phyloP scores from a whole-genome alignment of 1,140 invertebrate species.

The Artemia franciscana region DNA sequence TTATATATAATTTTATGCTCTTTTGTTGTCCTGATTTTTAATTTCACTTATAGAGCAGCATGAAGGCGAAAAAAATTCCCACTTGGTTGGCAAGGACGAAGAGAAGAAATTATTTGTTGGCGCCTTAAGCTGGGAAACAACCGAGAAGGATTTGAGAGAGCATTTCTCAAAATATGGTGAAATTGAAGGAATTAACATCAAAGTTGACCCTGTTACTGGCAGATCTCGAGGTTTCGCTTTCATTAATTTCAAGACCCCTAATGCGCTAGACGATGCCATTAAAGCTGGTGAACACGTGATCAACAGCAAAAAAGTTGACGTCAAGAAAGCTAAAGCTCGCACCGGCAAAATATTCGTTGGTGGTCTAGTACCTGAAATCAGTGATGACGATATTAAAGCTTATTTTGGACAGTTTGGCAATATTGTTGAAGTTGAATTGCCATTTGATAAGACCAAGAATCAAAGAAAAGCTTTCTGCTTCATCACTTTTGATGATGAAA shows the following conservation, averaged over 20 bases:
- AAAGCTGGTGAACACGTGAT: constrained; percentile 58
- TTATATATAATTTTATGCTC: no score
- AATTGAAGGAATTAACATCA: constrained; percentile 79
- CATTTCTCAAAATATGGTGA: constrained; percentile 72
- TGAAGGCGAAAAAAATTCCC: background rate
- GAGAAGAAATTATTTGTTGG: constrained; percentile 89
- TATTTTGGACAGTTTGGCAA: constrained; percentile 79
- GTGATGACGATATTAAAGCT: constrained; percentile 73
- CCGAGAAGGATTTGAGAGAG: constrained; percentile 78
- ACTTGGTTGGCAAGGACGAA: background rate
- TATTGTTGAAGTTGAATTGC: constrained; percentile 85
- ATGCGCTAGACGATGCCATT: constrained; percentile 65
- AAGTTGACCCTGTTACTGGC: constrained; percentile 71
- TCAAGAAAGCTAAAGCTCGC: constrained; percentile 77
- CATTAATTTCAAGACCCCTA: constrained; percentile 69
- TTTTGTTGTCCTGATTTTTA: no score
- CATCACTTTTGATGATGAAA: constrained; percentile 79
- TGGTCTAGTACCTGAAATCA: constrained; percentile 62
- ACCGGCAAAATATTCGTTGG: constrained; percentile 89
- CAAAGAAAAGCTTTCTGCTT: constrained; percentile 86
- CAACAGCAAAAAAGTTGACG: constrained; percentile 79
- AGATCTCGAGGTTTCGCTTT: constrained; percentile 79
- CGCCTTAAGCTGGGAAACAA: constrained; percentile 88
- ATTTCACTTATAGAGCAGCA: no score
- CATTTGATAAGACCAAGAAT: constrained; percentile 86